Percentiles rank a stretch among this genome's conserved stretches.
Evolutionary conservation across 2,797 vertebrate genomes (phyloP).

Genomic region (Lithobates pipiens): DNA sequence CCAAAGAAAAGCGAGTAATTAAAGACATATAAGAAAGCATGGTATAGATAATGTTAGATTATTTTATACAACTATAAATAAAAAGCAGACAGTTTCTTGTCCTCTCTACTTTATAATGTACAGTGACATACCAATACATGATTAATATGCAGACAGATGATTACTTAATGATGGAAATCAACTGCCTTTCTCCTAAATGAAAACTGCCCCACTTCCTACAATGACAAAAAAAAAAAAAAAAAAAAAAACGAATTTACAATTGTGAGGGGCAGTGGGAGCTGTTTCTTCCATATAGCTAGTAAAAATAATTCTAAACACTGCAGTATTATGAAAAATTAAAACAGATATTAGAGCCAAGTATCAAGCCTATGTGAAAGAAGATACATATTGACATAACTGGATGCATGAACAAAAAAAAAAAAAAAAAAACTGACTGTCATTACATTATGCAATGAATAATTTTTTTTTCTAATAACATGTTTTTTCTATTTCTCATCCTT

Average conservation of each 20-base stretch:
- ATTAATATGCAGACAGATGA: conserved; percentile 55
- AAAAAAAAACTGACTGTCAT: too few species aligned
- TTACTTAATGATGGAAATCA: conserved; percentile 55
- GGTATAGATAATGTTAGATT: conserved; percentile 31
- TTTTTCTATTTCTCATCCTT: too few species aligned
- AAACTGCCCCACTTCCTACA: conserved; percentile 27
- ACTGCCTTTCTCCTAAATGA: conserved; percentile 40
- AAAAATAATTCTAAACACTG: conserved; percentile 7
- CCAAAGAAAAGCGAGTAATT: conserved; percentile 28
- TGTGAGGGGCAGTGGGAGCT: conserved; percentile 23
- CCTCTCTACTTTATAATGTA: conserved; percentile 26
- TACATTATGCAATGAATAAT: too few species aligned
- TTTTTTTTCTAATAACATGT: too few species aligned
- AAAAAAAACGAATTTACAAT: conserved; percentile 5
- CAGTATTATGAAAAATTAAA: conserved; percentile 4
- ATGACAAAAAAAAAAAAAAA: conserved; percentile 35
- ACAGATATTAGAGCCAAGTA: background rate
- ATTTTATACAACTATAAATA: conserved; percentile 50
- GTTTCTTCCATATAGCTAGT: conserved; percentile 44
- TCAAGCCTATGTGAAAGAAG: background rate
- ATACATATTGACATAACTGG: background rate
- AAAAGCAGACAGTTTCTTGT: conserved; percentile 34
- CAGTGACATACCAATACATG: conserved; percentile 52
- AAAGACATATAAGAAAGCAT: conserved; percentile 27
- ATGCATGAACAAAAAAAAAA: background rate